A percentile compares a stretch with the other conserved stretches of the same genome.
Conservation (phyloP, 2,797 vertebrate genomes). For the Cygnus olor region DNA sequence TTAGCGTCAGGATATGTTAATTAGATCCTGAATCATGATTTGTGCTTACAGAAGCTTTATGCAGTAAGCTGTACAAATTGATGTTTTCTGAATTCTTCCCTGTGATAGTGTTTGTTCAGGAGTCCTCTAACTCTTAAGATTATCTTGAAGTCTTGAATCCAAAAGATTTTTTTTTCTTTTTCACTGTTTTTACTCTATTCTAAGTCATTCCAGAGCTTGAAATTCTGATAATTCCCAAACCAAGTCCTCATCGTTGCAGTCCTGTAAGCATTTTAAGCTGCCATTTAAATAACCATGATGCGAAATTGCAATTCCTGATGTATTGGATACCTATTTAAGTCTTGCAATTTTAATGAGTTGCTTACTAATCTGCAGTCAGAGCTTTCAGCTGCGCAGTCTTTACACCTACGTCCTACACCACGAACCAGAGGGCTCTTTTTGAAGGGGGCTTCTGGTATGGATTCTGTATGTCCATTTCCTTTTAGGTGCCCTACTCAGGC, state of each 20-base stretch:
- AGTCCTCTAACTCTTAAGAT: neutral
- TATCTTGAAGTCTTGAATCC: neutral
- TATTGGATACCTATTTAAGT: neutral
- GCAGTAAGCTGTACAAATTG: neutral
- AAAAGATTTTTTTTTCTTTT: neutral
- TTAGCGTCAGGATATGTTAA: neutral
- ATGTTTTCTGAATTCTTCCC: neutral
- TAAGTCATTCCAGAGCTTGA: neutral
- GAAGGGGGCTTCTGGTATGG: neutral
- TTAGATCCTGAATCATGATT: neutral
- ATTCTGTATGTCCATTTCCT: neutral
- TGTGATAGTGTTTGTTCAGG: neutral
- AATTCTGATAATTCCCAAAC: neutral
- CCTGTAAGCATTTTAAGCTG: neutral
- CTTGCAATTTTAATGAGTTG: neutral
- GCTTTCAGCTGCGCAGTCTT: neutral
- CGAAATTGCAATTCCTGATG: neutral
- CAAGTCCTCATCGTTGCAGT: neutral
- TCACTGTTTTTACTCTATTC: neutral
- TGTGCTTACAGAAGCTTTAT: neutral
- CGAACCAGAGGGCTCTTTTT: neutral
- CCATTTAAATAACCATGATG: neutral
- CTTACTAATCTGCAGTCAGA: neutral
- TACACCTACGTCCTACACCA: accelerated
- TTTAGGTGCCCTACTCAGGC: neutral